Evolutionary conservation across 2,888 invertebrate species (phyloP), one percentile per base, ranked within the genome.

Genomic region (Pseudolycoriella hygida): DNA sequence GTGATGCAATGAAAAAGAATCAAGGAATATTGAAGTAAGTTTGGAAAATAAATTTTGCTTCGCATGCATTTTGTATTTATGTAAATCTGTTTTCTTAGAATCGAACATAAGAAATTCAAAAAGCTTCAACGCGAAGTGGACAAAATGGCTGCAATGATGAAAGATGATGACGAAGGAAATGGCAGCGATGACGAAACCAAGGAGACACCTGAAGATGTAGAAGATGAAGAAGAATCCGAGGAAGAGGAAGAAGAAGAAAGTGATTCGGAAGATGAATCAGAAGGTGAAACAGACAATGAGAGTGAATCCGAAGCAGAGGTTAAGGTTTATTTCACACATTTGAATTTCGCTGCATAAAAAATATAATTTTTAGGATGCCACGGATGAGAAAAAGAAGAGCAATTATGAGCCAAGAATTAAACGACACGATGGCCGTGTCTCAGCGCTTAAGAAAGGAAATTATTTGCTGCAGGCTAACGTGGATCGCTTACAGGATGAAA

Each of bases 131-230:
- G 85, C 52, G 88, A 89, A 67, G 87, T 87, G 10, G 85, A 87
- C 57, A 88, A 88, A 66, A 89, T 89, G 87, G 87, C 87, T 0
- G 80, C 80, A 14, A 71, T 87, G 57, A 80, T 89, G 80, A 86
- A 81, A 54, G 83, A 84, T 55, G 76, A 74, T 2, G 80, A 78
- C 1, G 80, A 78, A 5, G 81, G 80, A 2, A 77, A 77, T 0
- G 76, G 76, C 3, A 77, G 75, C 3, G 77, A 79, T 30, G 76
- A 70, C 3, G 70, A 70, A 17, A 68, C 68, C 12, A 68, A 67
- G 37, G 8, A 4, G 4, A 10, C 39, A 11, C 4, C 14, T 5
- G 43, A 43, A 20, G 32, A 76, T 53, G 70, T 65, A 32, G 66
- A 12, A 52, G 72, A 72, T 46, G 76, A 76, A 53, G 70, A 65